Percentiles rank a stretch among this genome's conserved stretches.
These are phyloP conservation scores for Globicephala melas DNA, from an alignment of 2,113 vertebrate genomes.

Conservation along the genomic window DNA sequence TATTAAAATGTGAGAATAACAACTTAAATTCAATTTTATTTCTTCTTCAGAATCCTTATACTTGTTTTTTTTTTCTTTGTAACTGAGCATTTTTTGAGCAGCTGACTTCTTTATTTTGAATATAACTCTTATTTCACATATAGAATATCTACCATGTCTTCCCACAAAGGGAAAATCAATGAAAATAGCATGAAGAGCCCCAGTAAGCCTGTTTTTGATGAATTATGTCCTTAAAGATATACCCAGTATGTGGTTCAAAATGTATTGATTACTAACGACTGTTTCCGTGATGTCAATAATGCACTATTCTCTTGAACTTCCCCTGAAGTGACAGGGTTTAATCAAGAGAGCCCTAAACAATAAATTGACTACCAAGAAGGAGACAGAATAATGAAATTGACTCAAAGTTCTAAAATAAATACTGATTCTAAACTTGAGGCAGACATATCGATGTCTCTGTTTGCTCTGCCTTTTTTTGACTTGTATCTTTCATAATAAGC, in stretches of 20 bases:
- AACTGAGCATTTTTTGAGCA: background rate
- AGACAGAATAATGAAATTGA: slow-evolving; percentile 46
- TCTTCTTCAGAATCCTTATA: background rate
- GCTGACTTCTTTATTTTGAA: slow-evolving; percentile 22
- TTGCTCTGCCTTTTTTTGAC: background rate
- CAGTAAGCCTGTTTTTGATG: slow-evolving; percentile 54
- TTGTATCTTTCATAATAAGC: slow-evolving; percentile 34
- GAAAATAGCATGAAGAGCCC: slow-evolving; percentile 55
- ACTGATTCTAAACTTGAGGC: slow-evolving; percentile 36
- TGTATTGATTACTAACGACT: slow-evolving; percentile 66
- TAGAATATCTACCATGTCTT: slow-evolving; percentile 37
- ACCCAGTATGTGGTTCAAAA: slow-evolving; percentile 44
- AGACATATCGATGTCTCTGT: slow-evolving; percentile 37
- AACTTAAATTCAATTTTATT: background rate
- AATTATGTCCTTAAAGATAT: slow-evolving; percentile 75
- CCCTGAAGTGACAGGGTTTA: slow-evolving; percentile 64
- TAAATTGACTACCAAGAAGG: slow-evolving; percentile 37
- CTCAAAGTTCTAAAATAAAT: slow-evolving; percentile 61
- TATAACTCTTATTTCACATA: slow-evolving; percentile 49
- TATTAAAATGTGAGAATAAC: slow-evolving; percentile 38
- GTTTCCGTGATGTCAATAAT: slow-evolving; percentile 68
- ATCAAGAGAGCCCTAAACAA: slow-evolving; percentile 31
- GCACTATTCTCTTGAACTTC: slow-evolving; percentile 60
- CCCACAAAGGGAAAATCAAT: slow-evolving; percentile 46
- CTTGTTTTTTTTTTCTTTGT: background rate